Base-by-base conservation (phyloP, 2,113 vertebrate species). In the Myodes glareolus region DNA sequence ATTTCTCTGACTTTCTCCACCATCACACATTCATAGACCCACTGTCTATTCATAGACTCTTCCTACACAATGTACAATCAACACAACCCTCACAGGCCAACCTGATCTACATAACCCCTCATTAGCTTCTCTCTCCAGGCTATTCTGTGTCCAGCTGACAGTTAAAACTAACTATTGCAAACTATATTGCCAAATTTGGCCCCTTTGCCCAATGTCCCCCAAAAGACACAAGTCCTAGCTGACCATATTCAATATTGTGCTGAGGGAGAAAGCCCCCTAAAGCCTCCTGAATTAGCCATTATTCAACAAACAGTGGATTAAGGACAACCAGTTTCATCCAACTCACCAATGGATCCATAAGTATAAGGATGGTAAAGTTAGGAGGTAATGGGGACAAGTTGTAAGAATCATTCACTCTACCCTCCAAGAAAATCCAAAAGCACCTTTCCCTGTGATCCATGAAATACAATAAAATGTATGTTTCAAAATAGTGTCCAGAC, bases 201-300 rank as follows among this genome's bases (percentile, higher is more conserved):
- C 65, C 47, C 52, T 36, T 36, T 47, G n/a, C 10, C 67, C 86
- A 3, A 52, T 36, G 50, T 81, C 50, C 45, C 58, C 72, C 14
- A 45, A 45, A 81, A 81, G 88, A 65, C 81, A 47, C 14, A 31
- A 6, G 14, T 27, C 33, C 78, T 19, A 72, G 7, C 19, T 65
- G 82, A 72, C 33, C 14, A 19, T 29, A 55, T 19, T 75, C 55
- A 42, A 27, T 10, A 47, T 16, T 81, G 36, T 42, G 75, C 14
- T 16, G 0, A n/a, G 5, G 14, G 23, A 39, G 0, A 16, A 17
- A 70, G 50, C 36, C 36, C 7, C 42, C 58, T 45, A 17, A 11
- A 29, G 45, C 50, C 80, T 42, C 55, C 50, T 73, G 47, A 88
- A 36, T 36, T 8, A 77, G 16, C 55, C n/a, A 47, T 13, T 68